Conservation (phyloP, 2,888 invertebrate genomes). For the Drosophila multiciliata region DNA sequence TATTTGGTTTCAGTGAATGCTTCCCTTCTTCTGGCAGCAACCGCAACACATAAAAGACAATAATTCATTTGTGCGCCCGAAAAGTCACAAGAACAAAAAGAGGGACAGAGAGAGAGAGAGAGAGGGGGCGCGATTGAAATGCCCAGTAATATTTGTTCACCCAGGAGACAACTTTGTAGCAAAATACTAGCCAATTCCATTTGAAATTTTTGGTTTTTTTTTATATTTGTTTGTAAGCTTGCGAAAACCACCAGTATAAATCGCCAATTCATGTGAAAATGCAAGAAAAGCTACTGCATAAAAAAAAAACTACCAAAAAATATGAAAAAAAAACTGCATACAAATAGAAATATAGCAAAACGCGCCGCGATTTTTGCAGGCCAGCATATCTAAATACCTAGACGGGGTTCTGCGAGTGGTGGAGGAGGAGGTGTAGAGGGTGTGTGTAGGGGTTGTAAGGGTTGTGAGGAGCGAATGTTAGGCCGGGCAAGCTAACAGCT, state of each 20-base stretch:
- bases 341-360: slow-evolving; percentile 10
- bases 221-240: slow-evolving; percentile 11
- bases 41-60: slow-evolving; percentile 22
- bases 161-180: slow-evolving; percentile 47
- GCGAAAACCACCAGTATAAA: slow-evolving; percentile 32
- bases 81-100: slow-evolving; percentile 5
- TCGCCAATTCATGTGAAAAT: slow-evolving; percentile 73
- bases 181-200: slow-evolving; percentile 38
- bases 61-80: slow-evolving; percentile 44
- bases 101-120: not conserved
- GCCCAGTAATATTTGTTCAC: slow-evolving; percentile 46
- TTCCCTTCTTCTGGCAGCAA: slow-evolving; percentile 8
- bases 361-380: slow-evolving; percentile 44
- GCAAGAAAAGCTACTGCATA: slow-evolving; percentile 20
- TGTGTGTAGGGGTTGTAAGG: not conserved
- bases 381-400: slow-evolving; percentile 65
- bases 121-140: slow-evolving; percentile 1
- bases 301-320: slow-evolving; percentile 4
- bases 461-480: not conserved
- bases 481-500: slow-evolving; percentile 2
- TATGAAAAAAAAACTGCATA: not conserved
- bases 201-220: slow-evolving; percentile 28
- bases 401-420: not conserved
- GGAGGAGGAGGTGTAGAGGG: not conserved
- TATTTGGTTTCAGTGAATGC: slow-evolving; percentile 22